Conservation (phyloP, 1,140 invertebrate genomes). For the Drosophila ambigua region DNA sequence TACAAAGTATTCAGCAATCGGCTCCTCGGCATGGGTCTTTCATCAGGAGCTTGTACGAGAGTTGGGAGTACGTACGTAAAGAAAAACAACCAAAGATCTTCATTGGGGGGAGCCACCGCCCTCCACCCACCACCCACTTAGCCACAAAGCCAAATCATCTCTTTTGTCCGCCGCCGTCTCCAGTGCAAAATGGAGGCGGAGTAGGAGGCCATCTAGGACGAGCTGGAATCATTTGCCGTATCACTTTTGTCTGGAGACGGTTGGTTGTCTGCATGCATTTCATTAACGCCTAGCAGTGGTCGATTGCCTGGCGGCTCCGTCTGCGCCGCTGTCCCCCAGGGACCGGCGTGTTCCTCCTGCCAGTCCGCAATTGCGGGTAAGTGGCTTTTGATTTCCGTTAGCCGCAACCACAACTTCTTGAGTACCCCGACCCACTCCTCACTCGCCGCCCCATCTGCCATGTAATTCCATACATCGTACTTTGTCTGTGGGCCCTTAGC, state of each 20-base stretch:
- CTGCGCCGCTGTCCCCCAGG: background rate
- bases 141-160: too few relatives aligned
- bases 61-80: too few relatives aligned
- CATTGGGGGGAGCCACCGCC: too few relatives aligned
- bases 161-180: too few relatives aligned
- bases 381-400: conserved; percentile 61
- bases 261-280: conserved; percentile 48
- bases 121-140: too few relatives aligned
- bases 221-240: too few relatives aligned
- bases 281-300: conserved; percentile 51
- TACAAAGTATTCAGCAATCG: too few relatives aligned
- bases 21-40: too few relatives aligned
- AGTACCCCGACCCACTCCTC: conserved; percentile 8
- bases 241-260: background rate
- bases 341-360: conserved; percentile 2
- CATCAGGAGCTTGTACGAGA: too few relatives aligned
- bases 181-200: too few relatives aligned
- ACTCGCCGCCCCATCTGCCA: conserved; percentile 21
- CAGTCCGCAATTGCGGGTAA: conserved; percentile 49
- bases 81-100: too few relatives aligned
- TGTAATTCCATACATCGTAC: conserved; percentile 48
- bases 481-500: conserved; percentile 43
- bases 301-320: background rate
- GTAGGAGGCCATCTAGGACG: too few relatives aligned
- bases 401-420: conserved; percentile 37